Conservation (phyloP, 2,888 invertebrate species). For the Xestia ashworthii region DNA sequence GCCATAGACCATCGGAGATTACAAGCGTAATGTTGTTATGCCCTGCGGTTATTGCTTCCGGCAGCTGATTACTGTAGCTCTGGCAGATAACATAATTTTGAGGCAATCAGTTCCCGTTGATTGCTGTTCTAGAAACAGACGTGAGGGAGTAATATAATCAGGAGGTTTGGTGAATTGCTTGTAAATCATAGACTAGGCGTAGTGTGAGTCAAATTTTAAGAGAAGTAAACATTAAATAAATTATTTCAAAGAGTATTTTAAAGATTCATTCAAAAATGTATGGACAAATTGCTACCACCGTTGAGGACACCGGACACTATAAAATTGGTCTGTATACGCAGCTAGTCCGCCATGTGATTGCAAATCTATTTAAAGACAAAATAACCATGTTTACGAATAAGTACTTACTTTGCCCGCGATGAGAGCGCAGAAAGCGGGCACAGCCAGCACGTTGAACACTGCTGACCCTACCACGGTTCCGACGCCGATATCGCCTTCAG, state of each 20-base stretch:
- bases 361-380: background rate
- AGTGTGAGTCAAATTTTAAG: background rate
- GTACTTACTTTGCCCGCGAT: conserved; percentile 90
- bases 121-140: background rate
- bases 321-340: background rate
- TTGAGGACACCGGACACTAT: background rate
- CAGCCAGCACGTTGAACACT: conserved; percentile 94
- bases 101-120: background rate
- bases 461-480: conserved; percentile 95
- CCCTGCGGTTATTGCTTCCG: background rate
- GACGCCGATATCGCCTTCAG: conserved; percentile 94
- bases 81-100: background rate
- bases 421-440: conserved; percentile 94
- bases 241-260: background rate
- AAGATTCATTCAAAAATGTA: background rate
- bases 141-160: background rate
- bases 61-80: background rate
- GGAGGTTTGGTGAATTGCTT: background rate
- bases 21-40: background rate
- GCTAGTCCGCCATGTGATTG: background rate
- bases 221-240: background rate
- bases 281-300: background rate
- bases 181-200: background rate
- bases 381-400: background rate
- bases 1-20: background rate